These are phyloP conservation scores for Gastrophryne carolinensis DNA, from an alignment of 2,797 vertebrate species.

Conservation along the genomic window DNA sequence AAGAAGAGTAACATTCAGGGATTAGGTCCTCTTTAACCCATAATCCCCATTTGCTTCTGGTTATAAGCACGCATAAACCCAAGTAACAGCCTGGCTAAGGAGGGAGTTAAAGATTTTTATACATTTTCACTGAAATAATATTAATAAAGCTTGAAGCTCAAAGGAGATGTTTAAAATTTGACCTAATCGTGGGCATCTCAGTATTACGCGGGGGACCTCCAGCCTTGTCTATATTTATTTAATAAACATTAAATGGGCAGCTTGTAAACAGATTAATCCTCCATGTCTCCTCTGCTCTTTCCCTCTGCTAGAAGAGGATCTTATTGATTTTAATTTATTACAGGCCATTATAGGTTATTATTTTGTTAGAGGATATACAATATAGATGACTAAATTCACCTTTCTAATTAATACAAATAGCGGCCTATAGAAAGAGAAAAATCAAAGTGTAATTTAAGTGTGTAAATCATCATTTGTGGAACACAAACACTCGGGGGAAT, in stretches of 20 bases:
- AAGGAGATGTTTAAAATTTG: slow-evolving; percentile 15
- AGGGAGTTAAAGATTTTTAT: too few relatives aligned
- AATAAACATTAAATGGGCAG: slow-evolving; percentile 41
- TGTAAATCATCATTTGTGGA: slow-evolving; percentile 9
- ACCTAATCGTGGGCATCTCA: slow-evolving; percentile 13
- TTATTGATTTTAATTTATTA: slow-evolving; percentile 52
- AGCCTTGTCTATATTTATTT: slow-evolving; percentile 36
- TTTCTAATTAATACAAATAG: slow-evolving; percentile 39
- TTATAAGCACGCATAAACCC: too few relatives aligned
- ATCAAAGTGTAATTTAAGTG: slow-evolving; percentile 13
- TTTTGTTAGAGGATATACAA: slow-evolving; percentile 30
- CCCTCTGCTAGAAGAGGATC: slow-evolving; percentile 15
- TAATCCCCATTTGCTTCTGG: too few relatives aligned
- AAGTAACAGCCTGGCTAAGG: too few relatives aligned
- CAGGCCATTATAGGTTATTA: slow-evolving; percentile 37
- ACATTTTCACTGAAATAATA: too few relatives aligned
- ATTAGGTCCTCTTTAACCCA: too few relatives aligned
- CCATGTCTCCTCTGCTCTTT: slow-evolving; percentile 21
- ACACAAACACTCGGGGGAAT: not conserved
- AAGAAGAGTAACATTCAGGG: too few relatives aligned
- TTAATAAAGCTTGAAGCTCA: too few relatives aligned
- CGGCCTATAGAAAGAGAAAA: not conserved
- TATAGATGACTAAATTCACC: slow-evolving; percentile 29
- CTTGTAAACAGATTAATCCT: slow-evolving; percentile 43
- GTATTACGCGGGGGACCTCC: slow-evolving; percentile 10